Evolutionary conservation across 2,113 vertebrate species (phyloP).

Genomic region (Hippocampus abdominalis): DNA sequence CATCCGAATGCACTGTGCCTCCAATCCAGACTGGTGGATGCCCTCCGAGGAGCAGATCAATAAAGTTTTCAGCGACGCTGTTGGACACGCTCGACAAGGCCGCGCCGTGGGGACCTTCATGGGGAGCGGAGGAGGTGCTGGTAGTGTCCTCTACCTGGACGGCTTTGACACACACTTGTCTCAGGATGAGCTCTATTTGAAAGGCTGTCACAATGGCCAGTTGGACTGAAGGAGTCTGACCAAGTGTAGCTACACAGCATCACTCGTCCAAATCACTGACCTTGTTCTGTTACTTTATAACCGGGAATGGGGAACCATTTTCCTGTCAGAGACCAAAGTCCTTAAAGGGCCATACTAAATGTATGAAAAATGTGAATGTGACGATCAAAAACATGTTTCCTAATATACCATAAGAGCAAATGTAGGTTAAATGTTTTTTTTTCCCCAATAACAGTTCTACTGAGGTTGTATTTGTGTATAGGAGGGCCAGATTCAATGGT

Average conservation of each 20-base stretch:
- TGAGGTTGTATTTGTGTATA: too few relatives aligned
- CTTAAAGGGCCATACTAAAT: not conserved
- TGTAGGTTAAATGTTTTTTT: not conserved
- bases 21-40: slow-evolving; percentile 99
- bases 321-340: not conserved
- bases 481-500: not conserved
- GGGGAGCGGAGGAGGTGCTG: slow-evolving; percentile 65
- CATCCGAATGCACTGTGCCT: slow-evolving; percentile 98
- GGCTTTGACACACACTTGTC: slow-evolving; percentile 83
- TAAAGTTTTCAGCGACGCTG: slow-evolving; percentile 97
- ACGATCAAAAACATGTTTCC: not conserved
- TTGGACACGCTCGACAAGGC: slow-evolving; percentile 94
- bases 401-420: not conserved
- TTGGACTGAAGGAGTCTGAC: slow-evolving; percentile 74
- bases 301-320: not conserved
- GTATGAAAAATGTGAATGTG: not conserved
- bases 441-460: not conserved
- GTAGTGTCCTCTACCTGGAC: slow-evolving; percentile 85
- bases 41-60: slow-evolving; percentile 98
- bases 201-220: slow-evolving; percentile 81
- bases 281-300: not conserved
- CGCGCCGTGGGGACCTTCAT: slow-evolving; percentile 93
- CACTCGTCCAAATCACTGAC: slow-evolving; percentile 48
- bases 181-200: slow-evolving; percentile 82
- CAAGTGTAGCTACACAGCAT: slow-evolving; percentile 54